Conservation (phyloP, 2,113 vertebrate species). For the Paratilapia polleni region DNA sequence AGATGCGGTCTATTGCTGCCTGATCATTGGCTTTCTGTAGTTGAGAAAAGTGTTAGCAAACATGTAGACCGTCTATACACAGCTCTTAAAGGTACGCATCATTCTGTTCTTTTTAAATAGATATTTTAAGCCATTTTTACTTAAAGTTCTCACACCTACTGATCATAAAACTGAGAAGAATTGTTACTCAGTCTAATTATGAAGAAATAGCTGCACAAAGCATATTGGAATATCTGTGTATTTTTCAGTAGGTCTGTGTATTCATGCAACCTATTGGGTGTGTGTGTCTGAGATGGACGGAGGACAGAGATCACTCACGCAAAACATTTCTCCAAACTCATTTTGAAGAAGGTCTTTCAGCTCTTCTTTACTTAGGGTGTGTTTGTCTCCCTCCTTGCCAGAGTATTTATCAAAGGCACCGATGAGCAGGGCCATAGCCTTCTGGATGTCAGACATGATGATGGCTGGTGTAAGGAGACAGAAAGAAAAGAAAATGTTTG, state of each 20-base stretch:
- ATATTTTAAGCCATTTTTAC: too few species aligned
- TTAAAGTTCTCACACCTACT: too few species aligned
- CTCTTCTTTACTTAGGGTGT: conserved; percentile 86
- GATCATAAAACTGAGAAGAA: not conserved
- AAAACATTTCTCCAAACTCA: conserved; percentile 80
- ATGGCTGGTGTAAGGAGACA: not conserved
- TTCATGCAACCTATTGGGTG: not conserved
- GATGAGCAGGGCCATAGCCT: conserved; percentile 83
- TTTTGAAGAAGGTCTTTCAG: conserved; percentile 85
- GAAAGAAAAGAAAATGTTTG: not conserved
- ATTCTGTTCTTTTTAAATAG: too few species aligned
- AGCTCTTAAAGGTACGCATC: too few species aligned
- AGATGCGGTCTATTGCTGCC: conserved; percentile 63
- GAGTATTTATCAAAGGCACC: conserved; percentile 84
- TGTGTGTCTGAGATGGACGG: not conserved
- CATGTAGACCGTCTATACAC: not conserved
- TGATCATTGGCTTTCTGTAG: conserved; percentile 62
- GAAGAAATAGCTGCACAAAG: rapidly evolving
- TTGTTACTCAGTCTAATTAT: not conserved
- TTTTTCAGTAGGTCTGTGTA: not conserved
- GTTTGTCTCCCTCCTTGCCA: conserved; percentile 85
- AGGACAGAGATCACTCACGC: conserved; percentile 74
- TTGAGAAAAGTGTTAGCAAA: not conserved
- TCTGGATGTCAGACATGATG: conserved; percentile 76
- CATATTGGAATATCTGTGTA: rapidly evolving